Base-by-base conservation (phyloP, 2,797 vertebrate genomes). In the Neosilurus mollespiculum region DNA sequence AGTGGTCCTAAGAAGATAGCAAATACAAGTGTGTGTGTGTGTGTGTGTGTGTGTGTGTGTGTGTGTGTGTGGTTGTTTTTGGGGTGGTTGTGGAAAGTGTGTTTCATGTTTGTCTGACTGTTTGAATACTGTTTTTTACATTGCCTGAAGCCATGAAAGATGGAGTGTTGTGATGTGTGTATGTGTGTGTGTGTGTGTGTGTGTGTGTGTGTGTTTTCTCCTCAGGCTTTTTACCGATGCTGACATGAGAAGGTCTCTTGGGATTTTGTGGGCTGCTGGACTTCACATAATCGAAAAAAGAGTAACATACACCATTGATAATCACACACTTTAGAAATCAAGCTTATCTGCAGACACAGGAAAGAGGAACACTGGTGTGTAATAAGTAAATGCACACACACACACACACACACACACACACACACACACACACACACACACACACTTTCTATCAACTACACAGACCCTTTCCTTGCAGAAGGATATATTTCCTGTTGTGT, bases 251-350 rank as follows among this genome's bases (percentile, higher is more conserved):
- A 78, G 64, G 73, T 80, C 86, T 84, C 82, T 91, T 90, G 90
- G 89, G 88, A 92, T 88, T 26, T 89, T 71, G 73, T n/a, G n/a
- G n/a, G n/a, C n/a, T n/a, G n/a, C n/a, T n/a, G n/a, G n/a, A n/a
- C n/a, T n/a, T n/a, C n/a, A n/a, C n/a, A n/a, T n/a, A n/a, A n/a
- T n/a, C n/a, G n/a, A n/a, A n/a, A 84, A 58, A n/a, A n/a, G 90
- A 92, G 85, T 92, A 91, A 92, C 91, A 89, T 91, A 90, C 78
- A 61, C 71, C 93, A 94, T 93, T 94, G 93, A 82, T 94, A 94
- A 92, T 95, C 94, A 94, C 93, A 92, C 91, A 92, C 90, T 92
- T 86, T 89, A 93, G 93, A 91, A 94, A 94, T 94, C 94, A 93
- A 93, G 92, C 92, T 93, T 88, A 92, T 93, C 91, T 88, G 92